phyloP scores from a whole-genome alignment of 2,888 invertebrate genomes.

The Sepiola atlantica region DNA sequence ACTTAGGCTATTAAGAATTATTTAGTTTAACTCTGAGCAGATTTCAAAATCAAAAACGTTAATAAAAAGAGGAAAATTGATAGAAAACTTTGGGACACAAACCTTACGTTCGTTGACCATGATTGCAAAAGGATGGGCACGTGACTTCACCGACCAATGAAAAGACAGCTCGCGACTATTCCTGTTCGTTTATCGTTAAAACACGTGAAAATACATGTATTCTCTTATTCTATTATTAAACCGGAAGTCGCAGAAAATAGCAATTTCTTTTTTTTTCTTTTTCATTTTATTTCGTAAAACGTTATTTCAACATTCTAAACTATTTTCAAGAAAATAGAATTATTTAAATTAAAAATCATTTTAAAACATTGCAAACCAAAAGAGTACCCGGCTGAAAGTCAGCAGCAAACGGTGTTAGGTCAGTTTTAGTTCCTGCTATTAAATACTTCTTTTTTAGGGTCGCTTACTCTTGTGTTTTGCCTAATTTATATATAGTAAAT shows the following conservation, averaged over 20 bases:
- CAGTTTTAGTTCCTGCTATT: too few species aligned
- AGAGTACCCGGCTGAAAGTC: too few species aligned
- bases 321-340: too few species aligned
- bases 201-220: background rate
- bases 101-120: constrained; percentile 42
- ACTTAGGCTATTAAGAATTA: background rate
- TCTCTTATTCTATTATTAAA: background rate
- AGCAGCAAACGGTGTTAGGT: too few species aligned
- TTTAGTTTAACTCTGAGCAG: background rate
- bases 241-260: background rate
- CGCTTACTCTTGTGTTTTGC: too few species aligned
- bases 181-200: background rate
- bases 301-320: too few species aligned
- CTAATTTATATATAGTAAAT: too few species aligned
- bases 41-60: background rate
- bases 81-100: background rate
- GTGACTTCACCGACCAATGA: constrained; percentile 2
- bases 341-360: too few species aligned
- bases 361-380: too few species aligned
- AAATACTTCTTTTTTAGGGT: too few species aligned
- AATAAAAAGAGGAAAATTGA: background rate
- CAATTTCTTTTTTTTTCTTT: background rate
- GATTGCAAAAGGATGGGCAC: constrained; percentile 41
- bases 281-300: too few species aligned
- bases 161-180: background rate